phyloP scores from a whole-genome alignment of 2,113 vertebrate genomes.

The Melozone crissalis region DNA sequence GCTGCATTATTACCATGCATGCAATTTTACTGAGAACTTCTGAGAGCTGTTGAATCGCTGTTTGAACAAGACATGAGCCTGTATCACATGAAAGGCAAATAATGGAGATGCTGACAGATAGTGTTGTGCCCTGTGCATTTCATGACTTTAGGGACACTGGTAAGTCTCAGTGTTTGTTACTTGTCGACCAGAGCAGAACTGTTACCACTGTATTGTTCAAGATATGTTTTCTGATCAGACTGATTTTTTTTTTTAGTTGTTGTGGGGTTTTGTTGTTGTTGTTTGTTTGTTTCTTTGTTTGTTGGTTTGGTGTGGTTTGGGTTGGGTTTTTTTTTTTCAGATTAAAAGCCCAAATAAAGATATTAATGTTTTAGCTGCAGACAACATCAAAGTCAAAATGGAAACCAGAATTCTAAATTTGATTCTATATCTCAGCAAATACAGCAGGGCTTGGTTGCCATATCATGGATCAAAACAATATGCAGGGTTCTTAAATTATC shows the following conservation, averaged over 20 bases:
- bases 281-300: neutral
- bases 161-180: neutral
- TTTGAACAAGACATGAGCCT: neutral
- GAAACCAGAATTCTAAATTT: neutral
- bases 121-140: neutral
- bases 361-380: neutral
- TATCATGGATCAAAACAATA: neutral
- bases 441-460: neutral
- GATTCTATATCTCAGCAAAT: neutral
- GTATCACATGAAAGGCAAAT: neutral
- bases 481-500: neutral
- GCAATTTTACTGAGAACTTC: slow-evolving; percentile 24
- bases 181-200: neutral
- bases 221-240: neutral
- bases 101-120: neutral
- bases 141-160: neutral
- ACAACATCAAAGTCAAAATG: neutral
- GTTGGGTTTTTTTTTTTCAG: neutral
- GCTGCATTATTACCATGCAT: neutral
- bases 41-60: neutral
- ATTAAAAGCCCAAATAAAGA: neutral
- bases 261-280: neutral
- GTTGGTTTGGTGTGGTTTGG: no score
- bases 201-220: neutral
- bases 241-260: neutral